These are phyloP conservation scores for Liopterus haemorrhoidalis DNA, from an alignment of 2,888 invertebrate genomes.

Conservation along the genomic window DNA sequence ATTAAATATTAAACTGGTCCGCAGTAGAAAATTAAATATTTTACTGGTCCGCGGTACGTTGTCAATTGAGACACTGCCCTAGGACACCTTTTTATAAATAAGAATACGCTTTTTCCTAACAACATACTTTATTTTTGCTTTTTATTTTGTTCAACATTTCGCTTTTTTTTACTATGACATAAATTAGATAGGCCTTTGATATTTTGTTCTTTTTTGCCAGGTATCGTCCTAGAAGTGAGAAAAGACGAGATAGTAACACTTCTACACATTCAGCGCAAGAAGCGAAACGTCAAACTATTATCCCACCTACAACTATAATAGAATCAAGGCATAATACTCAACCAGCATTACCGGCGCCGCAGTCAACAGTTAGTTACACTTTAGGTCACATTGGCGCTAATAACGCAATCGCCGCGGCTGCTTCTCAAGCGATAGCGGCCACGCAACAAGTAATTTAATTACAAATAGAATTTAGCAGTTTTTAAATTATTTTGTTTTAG, in stretches of 20 bases:
- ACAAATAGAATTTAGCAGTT: background rate
- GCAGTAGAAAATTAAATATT: too few species aligned
- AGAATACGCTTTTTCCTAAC: too few species aligned
- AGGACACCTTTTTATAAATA: too few species aligned
- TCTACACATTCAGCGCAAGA: conserved; percentile 45
- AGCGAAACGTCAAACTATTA: conserved; percentile 47
- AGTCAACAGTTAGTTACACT: conserved; percentile 51
- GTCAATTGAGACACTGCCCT: too few species aligned
- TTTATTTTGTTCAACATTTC: too few species aligned
- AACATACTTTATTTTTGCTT: too few species aligned
- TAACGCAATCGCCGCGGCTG: conserved; percentile 87
- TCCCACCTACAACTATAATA: conserved; percentile 33
- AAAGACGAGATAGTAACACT: conserved; percentile 66
- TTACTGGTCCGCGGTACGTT: too few species aligned
- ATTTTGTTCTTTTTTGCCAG: too few species aligned
- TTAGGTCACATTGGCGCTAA: conserved; percentile 81
- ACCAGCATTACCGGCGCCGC: conserved; percentile 20
- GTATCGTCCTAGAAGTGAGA: conserved; percentile 64
- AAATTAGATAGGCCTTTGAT: conserved; percentile 11
- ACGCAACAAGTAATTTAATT: conserved; percentile 70
- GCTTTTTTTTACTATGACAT: too few species aligned
- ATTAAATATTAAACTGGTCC: too few species aligned
- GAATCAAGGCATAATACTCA: conserved; percentile 36
- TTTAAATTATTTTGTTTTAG: conserved; percentile 42
- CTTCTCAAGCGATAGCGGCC: conserved; percentile 92